A percentile compares a stretch with the other conserved stretches of the same genome.
phyloP scores from a whole-genome alignment of 1,140 invertebrate species.

The Drosophila sp. region DNA sequence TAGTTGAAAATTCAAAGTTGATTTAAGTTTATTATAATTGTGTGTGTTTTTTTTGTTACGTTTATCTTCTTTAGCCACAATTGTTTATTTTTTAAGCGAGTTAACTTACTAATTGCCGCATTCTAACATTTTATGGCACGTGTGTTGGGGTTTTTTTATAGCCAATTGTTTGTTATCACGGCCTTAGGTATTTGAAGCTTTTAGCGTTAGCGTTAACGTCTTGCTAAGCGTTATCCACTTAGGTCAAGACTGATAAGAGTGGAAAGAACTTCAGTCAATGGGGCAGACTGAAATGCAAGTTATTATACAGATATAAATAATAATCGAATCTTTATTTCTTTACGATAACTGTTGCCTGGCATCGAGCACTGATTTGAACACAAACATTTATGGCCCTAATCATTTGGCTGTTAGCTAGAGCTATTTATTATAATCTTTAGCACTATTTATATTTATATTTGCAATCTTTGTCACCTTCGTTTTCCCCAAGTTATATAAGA shows the following conservation, averaged over 20 bases:
- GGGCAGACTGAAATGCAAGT: constrained; percentile 8
- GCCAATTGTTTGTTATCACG: constrained; percentile 16
- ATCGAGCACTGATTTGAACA: constrained; percentile 19
- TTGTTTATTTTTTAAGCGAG: constrained; percentile 1
- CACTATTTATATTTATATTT: not conserved
- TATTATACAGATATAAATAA: constrained; percentile 3
- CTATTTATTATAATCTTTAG: constrained; percentile 3
- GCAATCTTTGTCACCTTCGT: not conserved
- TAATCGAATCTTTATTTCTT: constrained; percentile 22
- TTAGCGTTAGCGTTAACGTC: constrained; percentile 10
- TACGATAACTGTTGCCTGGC: constrained; percentile 25
- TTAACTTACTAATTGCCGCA: not conserved
- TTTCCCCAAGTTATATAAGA: constrained; percentile 4
- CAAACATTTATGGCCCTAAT: constrained; percentile 10
- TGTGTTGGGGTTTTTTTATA: constrained; percentile 5
- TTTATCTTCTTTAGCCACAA: constrained; percentile 4
- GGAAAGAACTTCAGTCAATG: not conserved
- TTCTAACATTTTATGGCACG: not conserved
- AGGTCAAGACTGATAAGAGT: constrained; percentile 6
- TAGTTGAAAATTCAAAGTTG: not conserved
- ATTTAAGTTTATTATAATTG: not conserved
- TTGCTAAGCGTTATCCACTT: constrained; percentile 5
- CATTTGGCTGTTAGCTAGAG: constrained; percentile 4
- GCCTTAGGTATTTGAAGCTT: not conserved
- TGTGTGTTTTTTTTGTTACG: not conserved